Evolutionary conservation across 2,113 vertebrate genomes (phyloP).

Genomic region (Phainopepla nitens): DNA sequence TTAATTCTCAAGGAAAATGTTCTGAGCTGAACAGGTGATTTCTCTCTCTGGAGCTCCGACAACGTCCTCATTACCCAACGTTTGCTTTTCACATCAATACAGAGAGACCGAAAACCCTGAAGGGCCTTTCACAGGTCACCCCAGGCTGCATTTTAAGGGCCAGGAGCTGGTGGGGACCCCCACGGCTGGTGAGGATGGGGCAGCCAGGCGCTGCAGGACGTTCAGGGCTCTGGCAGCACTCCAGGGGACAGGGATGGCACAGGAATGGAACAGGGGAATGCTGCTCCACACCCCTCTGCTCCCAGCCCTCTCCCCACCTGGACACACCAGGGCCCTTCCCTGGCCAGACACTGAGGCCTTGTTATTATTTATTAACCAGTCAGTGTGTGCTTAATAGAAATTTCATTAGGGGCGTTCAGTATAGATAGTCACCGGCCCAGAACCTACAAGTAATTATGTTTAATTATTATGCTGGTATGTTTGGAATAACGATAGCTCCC

Average conservation of each 20-base stretch:
- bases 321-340: not conserved
- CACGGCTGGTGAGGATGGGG: not conserved
- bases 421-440: slow-evolving; percentile 61
- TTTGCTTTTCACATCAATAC: not conserved
- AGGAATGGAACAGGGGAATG: fast-evolving
- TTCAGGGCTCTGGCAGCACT: fast-evolving
- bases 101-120: not conserved
- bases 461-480: slow-evolving; percentile 53
- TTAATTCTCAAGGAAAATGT: slow-evolving; percentile 48
- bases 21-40: not conserved
- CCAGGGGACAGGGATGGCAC: fast-evolving
- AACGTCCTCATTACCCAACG: not conserved
- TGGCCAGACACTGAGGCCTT: not conserved
- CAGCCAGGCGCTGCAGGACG: not conserved
- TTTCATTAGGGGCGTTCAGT: slow-evolving; percentile 42
- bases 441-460: slow-evolving; percentile 66
- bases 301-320: not conserved
- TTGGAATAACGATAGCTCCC: slow-evolving; percentile 56
- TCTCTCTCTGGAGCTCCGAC: not conserved
- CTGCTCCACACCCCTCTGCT: not conserved
- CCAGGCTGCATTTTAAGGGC: not conserved
- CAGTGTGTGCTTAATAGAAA: slow-evolving; percentile 4
- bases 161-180: not conserved
- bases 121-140: not conserved
- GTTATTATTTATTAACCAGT: slow-evolving; percentile 34